Evolutionary conservation across 2,888 invertebrate genomes (phyloP).

Genomic region (Dicycla oo): DNA sequence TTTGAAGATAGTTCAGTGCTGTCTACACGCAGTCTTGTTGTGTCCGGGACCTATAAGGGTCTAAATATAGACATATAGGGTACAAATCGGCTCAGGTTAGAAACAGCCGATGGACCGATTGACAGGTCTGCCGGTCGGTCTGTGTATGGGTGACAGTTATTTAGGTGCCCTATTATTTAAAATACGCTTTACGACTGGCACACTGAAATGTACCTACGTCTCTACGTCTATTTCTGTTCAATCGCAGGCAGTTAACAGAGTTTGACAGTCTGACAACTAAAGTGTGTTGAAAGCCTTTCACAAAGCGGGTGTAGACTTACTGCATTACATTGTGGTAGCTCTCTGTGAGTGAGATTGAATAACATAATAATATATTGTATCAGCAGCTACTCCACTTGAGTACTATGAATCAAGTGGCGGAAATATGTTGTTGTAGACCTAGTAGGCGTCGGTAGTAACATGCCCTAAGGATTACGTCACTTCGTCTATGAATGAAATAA

Average conservation of each 20-base stretch:
- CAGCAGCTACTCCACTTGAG: slow-evolving; percentile 21
- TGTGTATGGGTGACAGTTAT: slow-evolving; percentile 15
- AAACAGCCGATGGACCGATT: neutral
- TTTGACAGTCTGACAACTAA: slow-evolving; percentile 1
- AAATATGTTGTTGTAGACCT: slow-evolving; percentile 46
- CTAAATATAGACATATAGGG: neutral
- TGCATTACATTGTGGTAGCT: neutral
- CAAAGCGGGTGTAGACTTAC: neutral
- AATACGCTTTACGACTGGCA: neutral
- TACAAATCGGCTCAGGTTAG: neutral
- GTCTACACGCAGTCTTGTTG: neutral
- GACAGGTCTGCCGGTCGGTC: neutral
- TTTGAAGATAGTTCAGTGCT: neutral
- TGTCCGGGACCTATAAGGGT: neutral
- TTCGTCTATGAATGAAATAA: slow-evolving; percentile 46
- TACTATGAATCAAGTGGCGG: slow-evolving; percentile 58
- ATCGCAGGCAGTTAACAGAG: neutral
- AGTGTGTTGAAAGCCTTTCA: slow-evolving; percentile 1
- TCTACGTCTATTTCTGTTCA: neutral
- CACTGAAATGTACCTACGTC: neutral
- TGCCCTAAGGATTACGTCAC: slow-evolving; percentile 57
- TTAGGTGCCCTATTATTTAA: slow-evolving; percentile 17
- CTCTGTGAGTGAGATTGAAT: neutral
- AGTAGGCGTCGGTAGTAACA: slow-evolving; percentile 57
- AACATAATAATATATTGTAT: slow-evolving; percentile 35